Evolutionary conservation across 2,113 vertebrate genomes (phyloP).

Genomic region (Tetraodon nigroviridis): DNA sequence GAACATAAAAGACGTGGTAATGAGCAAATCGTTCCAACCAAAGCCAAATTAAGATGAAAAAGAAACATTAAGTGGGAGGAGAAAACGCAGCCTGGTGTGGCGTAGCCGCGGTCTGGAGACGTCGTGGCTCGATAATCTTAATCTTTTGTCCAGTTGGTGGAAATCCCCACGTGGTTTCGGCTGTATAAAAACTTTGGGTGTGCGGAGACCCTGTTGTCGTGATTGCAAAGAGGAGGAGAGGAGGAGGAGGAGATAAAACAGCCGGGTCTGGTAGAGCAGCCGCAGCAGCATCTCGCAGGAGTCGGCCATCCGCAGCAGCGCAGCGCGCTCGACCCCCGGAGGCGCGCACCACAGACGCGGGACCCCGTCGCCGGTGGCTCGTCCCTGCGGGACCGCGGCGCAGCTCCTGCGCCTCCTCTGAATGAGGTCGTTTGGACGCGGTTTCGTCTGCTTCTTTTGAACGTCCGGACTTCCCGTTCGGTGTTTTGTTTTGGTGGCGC

Average conservation of each 20-base stretch:
- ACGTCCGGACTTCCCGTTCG: background rate
- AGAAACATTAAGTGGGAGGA: background rate
- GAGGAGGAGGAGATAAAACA: background rate
- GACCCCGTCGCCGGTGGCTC: background rate
- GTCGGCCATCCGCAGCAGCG: constrained; percentile 20
- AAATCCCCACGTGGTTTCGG: constrained; percentile 84
- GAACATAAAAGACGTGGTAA: too few species aligned
- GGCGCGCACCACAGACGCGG: constrained; percentile 19
- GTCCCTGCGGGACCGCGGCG: constrained; percentile 12
- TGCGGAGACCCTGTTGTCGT: constrained; percentile 75
- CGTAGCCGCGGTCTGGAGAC: constrained; percentile 12
- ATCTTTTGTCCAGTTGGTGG: constrained; percentile 75
- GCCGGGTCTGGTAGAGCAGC: constrained; percentile 21
- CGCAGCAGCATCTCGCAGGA: constrained; percentile 49
- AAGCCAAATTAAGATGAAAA: background rate
- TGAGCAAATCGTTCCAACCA: too few species aligned
- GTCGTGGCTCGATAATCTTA: constrained; percentile 18
- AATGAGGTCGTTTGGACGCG: constrained; percentile 13
- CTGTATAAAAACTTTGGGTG: constrained; percentile 85
- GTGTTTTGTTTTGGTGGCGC: constrained; percentile 34
- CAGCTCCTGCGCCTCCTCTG: background rate
- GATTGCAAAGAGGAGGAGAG: constrained; percentile 60
- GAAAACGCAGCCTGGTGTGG: constrained; percentile 18
- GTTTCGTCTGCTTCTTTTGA: background rate
- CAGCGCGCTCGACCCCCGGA: constrained; percentile 27